Evolutionary conservation across 2,888 invertebrate genomes (phyloP).

Genomic region (Cataglyphis cursor): DNA sequence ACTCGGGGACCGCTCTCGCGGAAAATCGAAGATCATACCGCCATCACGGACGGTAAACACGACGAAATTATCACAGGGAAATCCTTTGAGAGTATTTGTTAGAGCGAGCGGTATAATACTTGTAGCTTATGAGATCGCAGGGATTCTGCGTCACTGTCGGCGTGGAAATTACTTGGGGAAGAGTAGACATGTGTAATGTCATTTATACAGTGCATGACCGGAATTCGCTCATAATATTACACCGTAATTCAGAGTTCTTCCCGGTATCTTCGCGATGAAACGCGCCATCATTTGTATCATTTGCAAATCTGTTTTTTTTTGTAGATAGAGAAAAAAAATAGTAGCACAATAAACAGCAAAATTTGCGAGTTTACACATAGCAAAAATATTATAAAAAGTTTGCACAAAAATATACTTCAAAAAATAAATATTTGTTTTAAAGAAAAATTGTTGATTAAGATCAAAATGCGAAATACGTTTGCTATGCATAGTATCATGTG

Average conservation of each 20-base stretch:
- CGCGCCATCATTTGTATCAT: background rate
- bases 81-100: slow-evolving; percentile 50
- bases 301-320: background rate
- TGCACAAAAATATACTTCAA: background rate
- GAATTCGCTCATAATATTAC: slow-evolving; percentile 57
- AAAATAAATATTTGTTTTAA: background rate
- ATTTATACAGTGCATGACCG: slow-evolving; percentile 54
- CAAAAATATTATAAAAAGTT: background rate
- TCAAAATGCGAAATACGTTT: background rate
- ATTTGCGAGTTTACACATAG: background rate
- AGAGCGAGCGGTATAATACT: slow-evolving; percentile 14
- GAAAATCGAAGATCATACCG: slow-evolving; percentile 31
- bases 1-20: background rate
- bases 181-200: slow-evolving; percentile 59
- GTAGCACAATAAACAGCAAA: background rate
- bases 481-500: background rate
- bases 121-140: slow-evolving; percentile 41
- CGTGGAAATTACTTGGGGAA: slow-evolving; percentile 60
- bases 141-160: slow-evolving; percentile 58
- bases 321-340: background rate
- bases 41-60: slow-evolving; percentile 1
- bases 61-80: slow-evolving; percentile 21
- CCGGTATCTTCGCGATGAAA: slow-evolving; percentile 38
- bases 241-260: slow-evolving; percentile 46
- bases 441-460: slow-evolving; percentile 1